These are phyloP conservation scores for Amphiduros pacificus DNA, from an alignment of 2,888 invertebrate species.

Conservation along the genomic window DNA sequence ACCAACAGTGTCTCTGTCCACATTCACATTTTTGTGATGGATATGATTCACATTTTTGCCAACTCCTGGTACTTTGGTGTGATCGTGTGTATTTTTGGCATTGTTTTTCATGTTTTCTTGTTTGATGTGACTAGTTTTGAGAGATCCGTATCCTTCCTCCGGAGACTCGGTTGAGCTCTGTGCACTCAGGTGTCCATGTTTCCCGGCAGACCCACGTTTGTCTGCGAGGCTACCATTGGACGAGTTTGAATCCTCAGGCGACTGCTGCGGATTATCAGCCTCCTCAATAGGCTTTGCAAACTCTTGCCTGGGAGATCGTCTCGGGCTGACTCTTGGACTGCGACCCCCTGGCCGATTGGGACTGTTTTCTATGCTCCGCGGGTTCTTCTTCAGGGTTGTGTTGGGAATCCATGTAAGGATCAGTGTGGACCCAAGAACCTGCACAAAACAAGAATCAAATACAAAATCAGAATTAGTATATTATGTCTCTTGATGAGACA, in stretches of 20 bases:
- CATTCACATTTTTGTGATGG: constrained; percentile 16
- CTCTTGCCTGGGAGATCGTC: constrained; percentile 33
- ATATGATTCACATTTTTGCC: constrained; percentile 48
- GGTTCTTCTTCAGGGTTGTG: constrained; percentile 82
- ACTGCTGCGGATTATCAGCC: too few species aligned
- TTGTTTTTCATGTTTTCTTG: constrained; percentile 40
- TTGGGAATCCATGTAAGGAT: constrained; percentile 95
- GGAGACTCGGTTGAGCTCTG: too few species aligned
- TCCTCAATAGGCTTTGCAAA: constrained; percentile 24
- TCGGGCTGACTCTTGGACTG: constrained; percentile 37
- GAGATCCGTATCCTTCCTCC: too few species aligned
- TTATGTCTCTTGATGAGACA: too few species aligned
- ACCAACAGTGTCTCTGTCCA: neutral
- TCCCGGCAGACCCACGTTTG: too few species aligned
- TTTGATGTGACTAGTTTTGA: neutral
- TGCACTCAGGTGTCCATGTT: too few species aligned
- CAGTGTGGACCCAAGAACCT: constrained; percentile 69
- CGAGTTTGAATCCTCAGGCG: too few species aligned
- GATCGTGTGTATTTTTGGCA: constrained; percentile 35
- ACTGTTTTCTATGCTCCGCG: constrained; percentile 61
- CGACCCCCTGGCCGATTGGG: constrained; percentile 30
- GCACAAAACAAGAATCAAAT: constrained; percentile 24
- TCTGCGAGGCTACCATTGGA: too few species aligned
- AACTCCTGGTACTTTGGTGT: constrained; percentile 33
- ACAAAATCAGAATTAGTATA: too few species aligned